These are phyloP conservation scores for Enteromius mattozi DNA, from an alignment of 2,797 vertebrate species.

Conservation along the genomic window DNA sequence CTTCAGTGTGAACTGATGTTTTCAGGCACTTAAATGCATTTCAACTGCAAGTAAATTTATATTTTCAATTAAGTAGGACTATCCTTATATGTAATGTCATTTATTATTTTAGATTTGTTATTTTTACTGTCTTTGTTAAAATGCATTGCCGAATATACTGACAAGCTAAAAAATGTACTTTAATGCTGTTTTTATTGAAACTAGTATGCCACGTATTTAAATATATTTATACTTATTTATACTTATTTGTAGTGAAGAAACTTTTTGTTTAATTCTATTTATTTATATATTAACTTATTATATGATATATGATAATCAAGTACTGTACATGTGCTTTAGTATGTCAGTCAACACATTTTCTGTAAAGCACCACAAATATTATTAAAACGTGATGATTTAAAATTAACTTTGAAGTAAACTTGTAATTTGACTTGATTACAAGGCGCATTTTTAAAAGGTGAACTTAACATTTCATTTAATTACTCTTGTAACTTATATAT, in stretches of 20 bases:
- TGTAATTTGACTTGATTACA: no score
- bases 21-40: not conserved
- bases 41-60: not conserved
- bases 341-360: not conserved
- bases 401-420: no score
- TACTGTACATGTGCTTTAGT: not conserved
- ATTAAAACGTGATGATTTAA: no score
- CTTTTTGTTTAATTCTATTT: no score
- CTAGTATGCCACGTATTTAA: not conserved
- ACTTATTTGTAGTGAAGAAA: not conserved
- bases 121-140: not conserved
- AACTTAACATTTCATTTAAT: no score
- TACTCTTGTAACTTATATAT: no score
- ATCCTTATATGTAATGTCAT: not conserved
- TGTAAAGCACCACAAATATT: no score
- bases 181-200: not conserved
- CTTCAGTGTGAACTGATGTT: not conserved
- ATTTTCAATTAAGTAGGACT: not conserved
- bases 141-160: not conserved
- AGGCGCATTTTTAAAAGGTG: no score
- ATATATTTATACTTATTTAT: no score
- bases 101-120: no score
- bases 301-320: no score
- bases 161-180: not conserved
- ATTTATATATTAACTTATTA: not conserved